Evolutionary conservation across 1,140 invertebrate species (phyloP), one percentile per base, ranked within the genome.

Genomic region (Diploscapter pachys): DNA sequence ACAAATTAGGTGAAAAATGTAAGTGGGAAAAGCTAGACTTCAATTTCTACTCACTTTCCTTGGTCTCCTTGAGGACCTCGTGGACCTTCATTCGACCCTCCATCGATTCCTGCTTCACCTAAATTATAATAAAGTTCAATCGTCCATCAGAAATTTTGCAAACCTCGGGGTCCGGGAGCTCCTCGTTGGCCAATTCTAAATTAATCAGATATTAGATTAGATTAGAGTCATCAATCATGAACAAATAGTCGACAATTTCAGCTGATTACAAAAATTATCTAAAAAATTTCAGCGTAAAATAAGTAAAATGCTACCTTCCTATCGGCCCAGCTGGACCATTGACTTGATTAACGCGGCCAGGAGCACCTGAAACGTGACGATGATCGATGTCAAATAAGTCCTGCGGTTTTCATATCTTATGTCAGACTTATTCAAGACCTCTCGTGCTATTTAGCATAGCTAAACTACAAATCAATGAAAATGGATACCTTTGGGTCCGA

Each of bases 41-140:
- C 51, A 51, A 6, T 68, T 55, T 55, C 53, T 9, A 68, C 53
- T 54, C 5, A 11, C 72, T 4, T 48, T 66, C 75, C 75, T 64
- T 61, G 51, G 53, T 57, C 59, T 63, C 74, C 74, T 59, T 72
- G 63, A n/a, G 75, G 75, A 50, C 75, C 75, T 13, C 68, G 69
- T 55, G 73, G 73, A 63, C 76, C 76, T 48, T 78, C 73, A 48
- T 84, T 83, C 31, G 64, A 59, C n/a, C 56, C 48, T 72, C 77
- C 77, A 62, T 49, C 31, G 11, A 64, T 63, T 59, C 77, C 77
- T 13, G 57, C 63, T 11, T 53, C 52, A 61, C 77, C 77, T 62
- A 59, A 62, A 52, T 57, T 71, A 63, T 2, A 57, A 52, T n/a
- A n/a, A 54, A 13, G 63, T 55, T 54, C 75, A 69, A 63, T 76